Percentiles rank a stretch among this genome's conserved stretches.
phyloP scores from a whole-genome alignment of 2,888 invertebrate genomes.

The Fragum whitleyi region DNA sequence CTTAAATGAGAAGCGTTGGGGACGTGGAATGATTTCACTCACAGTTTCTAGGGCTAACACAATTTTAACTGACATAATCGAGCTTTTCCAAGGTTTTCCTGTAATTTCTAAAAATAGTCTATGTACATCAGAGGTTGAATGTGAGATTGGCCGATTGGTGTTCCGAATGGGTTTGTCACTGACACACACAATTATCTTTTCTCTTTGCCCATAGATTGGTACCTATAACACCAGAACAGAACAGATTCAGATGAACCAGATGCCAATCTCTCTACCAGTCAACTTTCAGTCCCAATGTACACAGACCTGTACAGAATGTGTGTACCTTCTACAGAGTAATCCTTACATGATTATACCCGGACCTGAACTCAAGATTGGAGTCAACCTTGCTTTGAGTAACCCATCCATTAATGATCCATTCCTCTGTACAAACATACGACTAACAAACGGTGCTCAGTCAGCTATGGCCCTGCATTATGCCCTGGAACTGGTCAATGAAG shows the following conservation, averaged over 20 bases:
- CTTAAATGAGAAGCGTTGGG: no score
- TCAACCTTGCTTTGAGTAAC: constrained; percentile 73
- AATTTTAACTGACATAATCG: no score
- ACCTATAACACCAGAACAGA: constrained; percentile 58
- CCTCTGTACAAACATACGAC: constrained; percentile 69
- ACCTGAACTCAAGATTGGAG: constrained; percentile 77
- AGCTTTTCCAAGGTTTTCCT: no score
- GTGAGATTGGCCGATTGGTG: no score
- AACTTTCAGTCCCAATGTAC: constrained; percentile 63
- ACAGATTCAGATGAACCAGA: constrained; percentile 41
- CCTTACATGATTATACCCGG: constrained; percentile 59
- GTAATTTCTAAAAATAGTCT: no score
- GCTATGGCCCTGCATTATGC: constrained; percentile 76
- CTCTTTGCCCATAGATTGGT: constrained; percentile 69
- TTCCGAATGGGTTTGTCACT: no score
- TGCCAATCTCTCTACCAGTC: constrained; percentile 34
- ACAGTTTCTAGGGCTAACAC: no score
- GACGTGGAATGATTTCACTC: no score
- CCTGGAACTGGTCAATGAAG: constrained; percentile 71
- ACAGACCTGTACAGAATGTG: constrained; percentile 74
- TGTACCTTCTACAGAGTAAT: constrained; percentile 70
- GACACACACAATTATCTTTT: no score
- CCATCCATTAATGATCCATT: constrained; percentile 65
- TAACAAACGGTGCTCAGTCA: constrained; percentile 75
- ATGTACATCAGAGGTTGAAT: no score